Evolutionary conservation across 2,797 vertebrate species (phyloP).

Genomic region (Spinus pinus): DNA sequence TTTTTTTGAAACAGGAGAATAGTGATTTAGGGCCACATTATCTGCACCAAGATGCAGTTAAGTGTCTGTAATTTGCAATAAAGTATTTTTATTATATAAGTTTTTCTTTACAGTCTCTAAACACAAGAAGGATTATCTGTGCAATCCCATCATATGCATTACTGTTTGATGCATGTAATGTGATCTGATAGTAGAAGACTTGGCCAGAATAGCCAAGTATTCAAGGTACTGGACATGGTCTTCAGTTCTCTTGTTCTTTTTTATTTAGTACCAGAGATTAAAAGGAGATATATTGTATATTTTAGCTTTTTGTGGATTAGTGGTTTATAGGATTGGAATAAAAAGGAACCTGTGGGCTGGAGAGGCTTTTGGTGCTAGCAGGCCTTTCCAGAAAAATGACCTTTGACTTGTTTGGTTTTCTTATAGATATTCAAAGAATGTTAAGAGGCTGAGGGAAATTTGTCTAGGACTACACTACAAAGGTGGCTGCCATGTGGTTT

Average conservation of each 20-base stretch:
- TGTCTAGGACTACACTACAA: background rate
- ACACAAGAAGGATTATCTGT: slow-evolving; percentile 77
- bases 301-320: background rate
- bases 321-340: background rate
- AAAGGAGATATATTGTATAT: background rate
- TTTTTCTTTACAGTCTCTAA: slow-evolving; percentile 64
- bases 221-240: background rate
- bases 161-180: slow-evolving; percentile 84
- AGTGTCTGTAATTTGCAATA: background rate
- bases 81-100: background rate
- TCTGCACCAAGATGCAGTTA: background rate
- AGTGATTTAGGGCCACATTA: background rate
- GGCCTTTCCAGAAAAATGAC: background rate
- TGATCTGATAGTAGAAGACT: background rate
- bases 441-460: background rate
- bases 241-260: background rate
- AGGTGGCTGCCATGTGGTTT: background rate
- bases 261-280: background rate
- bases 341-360: background rate
- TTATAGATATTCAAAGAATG: background rate
- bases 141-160: slow-evolving; percentile 79
- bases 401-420: background rate
- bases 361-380: background rate
- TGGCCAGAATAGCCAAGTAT: background rate
- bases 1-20: background rate